A percentile compares a stretch with the other conserved stretches of the same genome.
These are phyloP conservation scores for Enteromius afrohamiltoni DNA, from an alignment of 2,797 vertebrate species.

Conservation along the genomic window DNA sequence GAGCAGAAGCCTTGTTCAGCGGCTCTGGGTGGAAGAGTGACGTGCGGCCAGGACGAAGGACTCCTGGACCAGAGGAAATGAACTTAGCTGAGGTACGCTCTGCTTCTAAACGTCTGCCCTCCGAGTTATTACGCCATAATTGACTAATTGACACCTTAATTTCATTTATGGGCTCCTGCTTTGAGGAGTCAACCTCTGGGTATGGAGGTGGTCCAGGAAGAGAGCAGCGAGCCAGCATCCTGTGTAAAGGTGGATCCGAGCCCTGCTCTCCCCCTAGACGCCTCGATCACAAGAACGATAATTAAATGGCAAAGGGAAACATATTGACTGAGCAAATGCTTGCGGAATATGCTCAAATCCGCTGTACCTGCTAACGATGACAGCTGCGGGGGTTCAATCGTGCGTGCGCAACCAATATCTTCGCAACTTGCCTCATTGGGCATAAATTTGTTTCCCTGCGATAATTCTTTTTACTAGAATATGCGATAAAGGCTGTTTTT, in stretches of 20 bases:
- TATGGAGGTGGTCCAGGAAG: constrained; percentile 78
- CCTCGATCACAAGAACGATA: constrained; percentile 77
- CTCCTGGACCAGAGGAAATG: constrained; percentile 83
- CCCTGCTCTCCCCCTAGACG: constrained; percentile 67
- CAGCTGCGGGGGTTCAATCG: constrained; percentile 72
- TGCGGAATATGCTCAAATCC: constrained; percentile 76
- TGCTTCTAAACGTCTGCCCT: constrained; percentile 86
- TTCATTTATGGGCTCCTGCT: constrained; percentile 87
- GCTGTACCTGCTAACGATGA: constrained; percentile 76
- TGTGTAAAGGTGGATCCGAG: constrained; percentile 76
- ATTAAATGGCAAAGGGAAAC: constrained; percentile 78
- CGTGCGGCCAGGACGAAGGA: constrained; percentile 76
- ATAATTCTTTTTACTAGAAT: constrained; percentile 51
- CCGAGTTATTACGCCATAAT: constrained; percentile 84
- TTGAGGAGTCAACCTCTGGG: constrained; percentile 83
- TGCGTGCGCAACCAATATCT: constrained; percentile 69
- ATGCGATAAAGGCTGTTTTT: constrained; percentile 52
- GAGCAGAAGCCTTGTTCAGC: constrained; percentile 78
- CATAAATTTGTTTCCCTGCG: constrained; percentile 68
- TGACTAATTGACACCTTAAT: constrained; percentile 90
- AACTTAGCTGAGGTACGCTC: constrained; percentile 84
- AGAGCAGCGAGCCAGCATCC: constrained; percentile 71
- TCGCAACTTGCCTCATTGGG: constrained; percentile 70
- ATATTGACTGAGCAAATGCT: constrained; percentile 78
- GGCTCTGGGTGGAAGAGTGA: constrained; percentile 80